These are phyloP conservation scores for Tetrao urogallus DNA, from an alignment of 2,113 vertebrate species.

Conservation along the genomic window DNA sequence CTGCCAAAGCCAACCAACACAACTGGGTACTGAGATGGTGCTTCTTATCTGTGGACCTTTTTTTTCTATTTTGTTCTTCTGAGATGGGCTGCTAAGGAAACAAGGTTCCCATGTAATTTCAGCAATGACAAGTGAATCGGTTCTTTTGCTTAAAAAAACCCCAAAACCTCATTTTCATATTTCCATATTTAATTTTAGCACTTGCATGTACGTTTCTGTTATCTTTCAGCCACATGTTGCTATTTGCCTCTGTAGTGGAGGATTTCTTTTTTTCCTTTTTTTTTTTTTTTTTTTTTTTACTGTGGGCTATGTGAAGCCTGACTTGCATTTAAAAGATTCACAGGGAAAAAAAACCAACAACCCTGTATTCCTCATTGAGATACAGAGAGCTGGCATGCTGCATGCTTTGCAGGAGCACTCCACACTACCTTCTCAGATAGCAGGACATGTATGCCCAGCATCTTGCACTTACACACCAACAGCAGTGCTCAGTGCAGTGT, in stretches of 20 bases:
- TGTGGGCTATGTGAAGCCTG: slow-evolving; percentile 36
- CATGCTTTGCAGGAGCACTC: slow-evolving; percentile 12
- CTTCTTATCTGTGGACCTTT: slow-evolving; percentile 52
- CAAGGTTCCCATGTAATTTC: slow-evolving; percentile 67
- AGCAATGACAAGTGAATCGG: slow-evolving; percentile 67
- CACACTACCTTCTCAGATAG: not conserved
- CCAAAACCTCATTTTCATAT: slow-evolving; percentile 72
- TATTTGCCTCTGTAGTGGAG: slow-evolving; percentile 55
- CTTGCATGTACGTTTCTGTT: slow-evolving; percentile 54
- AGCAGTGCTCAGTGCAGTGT: not conserved
- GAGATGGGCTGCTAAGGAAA: slow-evolving; percentile 66
- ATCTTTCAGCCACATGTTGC: slow-evolving; percentile 66
- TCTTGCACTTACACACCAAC: not conserved
- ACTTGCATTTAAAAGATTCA: slow-evolving; percentile 52
- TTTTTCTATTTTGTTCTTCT: slow-evolving; percentile 57
- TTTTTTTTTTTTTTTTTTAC: not conserved
- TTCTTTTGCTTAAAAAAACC: not conserved
- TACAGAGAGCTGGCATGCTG: not conserved
- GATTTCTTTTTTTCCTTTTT: not conserved
- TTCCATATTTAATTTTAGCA: slow-evolving; percentile 76
- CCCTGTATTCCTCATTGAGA: not conserved
- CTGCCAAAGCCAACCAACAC: slow-evolving; percentile 35
- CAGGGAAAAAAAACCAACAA: not conserved
- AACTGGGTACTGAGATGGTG: slow-evolving; percentile 32
- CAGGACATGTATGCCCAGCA: not conserved